Conservation (phyloP, 1,140 invertebrate genomes). For the Acyrthosiphon pisum region DNA sequence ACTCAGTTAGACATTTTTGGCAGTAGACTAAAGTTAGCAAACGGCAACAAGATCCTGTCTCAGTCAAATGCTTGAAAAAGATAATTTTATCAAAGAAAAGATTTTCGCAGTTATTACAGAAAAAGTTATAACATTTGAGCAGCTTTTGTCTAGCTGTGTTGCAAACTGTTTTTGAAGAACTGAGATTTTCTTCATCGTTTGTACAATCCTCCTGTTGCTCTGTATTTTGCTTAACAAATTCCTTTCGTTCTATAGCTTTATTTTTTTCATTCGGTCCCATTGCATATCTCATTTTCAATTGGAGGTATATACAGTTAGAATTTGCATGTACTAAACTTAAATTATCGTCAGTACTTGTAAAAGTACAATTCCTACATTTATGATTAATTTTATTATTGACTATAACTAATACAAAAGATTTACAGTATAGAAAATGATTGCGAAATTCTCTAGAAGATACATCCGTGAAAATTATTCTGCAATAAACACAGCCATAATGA, state of each 20-base stretch:
- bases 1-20: background rate
- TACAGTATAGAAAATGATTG: background rate
- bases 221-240: background rate
- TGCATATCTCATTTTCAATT: constrained; percentile 33
- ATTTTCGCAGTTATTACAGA: background rate
- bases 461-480: background rate
- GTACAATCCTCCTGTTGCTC: background rate
- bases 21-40: background rate
- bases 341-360: background rate
- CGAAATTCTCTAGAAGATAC: background rate
- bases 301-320: background rate
- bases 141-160: background rate
- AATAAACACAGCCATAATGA: background rate
- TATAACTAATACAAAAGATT: background rate
- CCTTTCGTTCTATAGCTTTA: background rate
- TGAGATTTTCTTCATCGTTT: background rate
- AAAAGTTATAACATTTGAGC: background rate
- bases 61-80: background rate
- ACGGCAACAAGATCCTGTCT: background rate
- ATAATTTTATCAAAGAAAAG: background rate
- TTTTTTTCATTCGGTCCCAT: background rate
- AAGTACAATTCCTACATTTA: background rate
- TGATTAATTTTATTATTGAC: background rate
- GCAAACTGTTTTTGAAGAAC: background rate
- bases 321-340: background rate